Percentiles rank a stretch among this genome's conserved stretches.
Conservation (phyloP, 1,140 invertebrate species). For the Hyposmocoma kahamanoa region DNA sequence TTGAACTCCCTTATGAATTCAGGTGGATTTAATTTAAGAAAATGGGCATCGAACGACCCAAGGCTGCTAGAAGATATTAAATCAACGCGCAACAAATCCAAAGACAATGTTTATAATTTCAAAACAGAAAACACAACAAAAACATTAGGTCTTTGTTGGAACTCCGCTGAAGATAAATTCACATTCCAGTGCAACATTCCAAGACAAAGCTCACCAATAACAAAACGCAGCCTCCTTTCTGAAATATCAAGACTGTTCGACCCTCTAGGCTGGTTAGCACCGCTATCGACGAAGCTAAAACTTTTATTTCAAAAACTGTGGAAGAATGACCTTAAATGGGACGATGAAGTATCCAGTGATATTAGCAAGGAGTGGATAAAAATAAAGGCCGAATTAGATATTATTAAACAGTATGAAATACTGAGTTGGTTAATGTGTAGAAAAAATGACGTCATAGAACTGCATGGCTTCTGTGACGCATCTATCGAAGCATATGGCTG, state of each 20-base stretch:
- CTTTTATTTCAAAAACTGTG: slow-evolving; percentile 48
- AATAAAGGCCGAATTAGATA: slow-evolving; percentile 3
- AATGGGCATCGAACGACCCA: slow-evolving; percentile 41
- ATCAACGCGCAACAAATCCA: not conserved
- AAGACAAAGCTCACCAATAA: not conserved
- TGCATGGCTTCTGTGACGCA: slow-evolving; percentile 18
- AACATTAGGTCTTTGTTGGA: slow-evolving; percentile 33
- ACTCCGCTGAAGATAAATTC: slow-evolving; percentile 20
- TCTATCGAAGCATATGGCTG: slow-evolving; percentile 18
- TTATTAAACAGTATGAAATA: slow-evolving; percentile 8
- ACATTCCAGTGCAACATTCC: slow-evolving; percentile 8
- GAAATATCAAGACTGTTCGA: slow-evolving; percentile 39
- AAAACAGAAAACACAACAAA: slow-evolving; percentile 21
- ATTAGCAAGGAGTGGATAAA: slow-evolving; percentile 23
- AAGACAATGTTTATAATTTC: slow-evolving; percentile 10
- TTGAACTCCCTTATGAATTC: slow-evolving; percentile 14
- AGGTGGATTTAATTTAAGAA: slow-evolving; percentile 34
- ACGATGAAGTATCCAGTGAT: slow-evolving; percentile 31
- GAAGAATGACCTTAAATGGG: slow-evolving; percentile 37
- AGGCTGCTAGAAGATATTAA: slow-evolving; percentile 8
- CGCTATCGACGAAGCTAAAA: slow-evolving; percentile 42
- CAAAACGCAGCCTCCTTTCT: slow-evolving; percentile 27
- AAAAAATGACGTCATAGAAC: slow-evolving; percentile 11
- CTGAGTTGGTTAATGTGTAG: slow-evolving; percentile 8
- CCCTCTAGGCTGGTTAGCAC: slow-evolving; percentile 42